Percentiles rank a stretch among this genome's conserved stretches.
Conservation (phyloP, 2,113 vertebrate species). For the Notiomystis cincta region DNA sequence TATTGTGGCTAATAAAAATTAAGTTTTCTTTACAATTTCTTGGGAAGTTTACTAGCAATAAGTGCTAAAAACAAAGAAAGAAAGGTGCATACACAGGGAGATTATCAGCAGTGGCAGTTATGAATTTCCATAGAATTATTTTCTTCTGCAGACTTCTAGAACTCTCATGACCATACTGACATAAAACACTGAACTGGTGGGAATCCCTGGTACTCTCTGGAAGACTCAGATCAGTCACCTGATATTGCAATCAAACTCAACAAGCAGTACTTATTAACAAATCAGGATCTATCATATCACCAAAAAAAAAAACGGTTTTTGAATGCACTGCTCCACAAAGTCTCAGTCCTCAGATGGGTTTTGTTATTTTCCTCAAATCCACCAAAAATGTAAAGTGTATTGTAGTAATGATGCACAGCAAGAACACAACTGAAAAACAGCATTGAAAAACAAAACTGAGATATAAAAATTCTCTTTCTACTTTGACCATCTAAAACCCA, state of each 20-base stretch:
- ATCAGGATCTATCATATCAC: rapidly evolving
- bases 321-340: background rate
- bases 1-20: background rate
- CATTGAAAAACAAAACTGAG: background rate
- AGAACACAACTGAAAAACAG: background rate
- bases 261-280: background rate
- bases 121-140: background rate
- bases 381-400: rapidly evolving
- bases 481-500: background rate
- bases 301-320: background rate
- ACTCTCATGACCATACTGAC: background rate
- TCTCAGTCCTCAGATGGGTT: background rate
- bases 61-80: background rate
- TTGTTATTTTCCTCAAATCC: background rate
- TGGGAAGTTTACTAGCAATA: background rate
- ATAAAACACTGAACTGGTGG: background rate
- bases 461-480: background rate
- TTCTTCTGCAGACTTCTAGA: background rate
- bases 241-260: background rate
- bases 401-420: background rate
- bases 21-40: background rate
- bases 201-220: background rate
- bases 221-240: background rate
- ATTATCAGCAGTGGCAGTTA: background rate
- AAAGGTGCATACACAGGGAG: background rate